phyloP scores from a whole-genome alignment of 2,113 vertebrate species.

The Damaliscus lunatus region DNA sequence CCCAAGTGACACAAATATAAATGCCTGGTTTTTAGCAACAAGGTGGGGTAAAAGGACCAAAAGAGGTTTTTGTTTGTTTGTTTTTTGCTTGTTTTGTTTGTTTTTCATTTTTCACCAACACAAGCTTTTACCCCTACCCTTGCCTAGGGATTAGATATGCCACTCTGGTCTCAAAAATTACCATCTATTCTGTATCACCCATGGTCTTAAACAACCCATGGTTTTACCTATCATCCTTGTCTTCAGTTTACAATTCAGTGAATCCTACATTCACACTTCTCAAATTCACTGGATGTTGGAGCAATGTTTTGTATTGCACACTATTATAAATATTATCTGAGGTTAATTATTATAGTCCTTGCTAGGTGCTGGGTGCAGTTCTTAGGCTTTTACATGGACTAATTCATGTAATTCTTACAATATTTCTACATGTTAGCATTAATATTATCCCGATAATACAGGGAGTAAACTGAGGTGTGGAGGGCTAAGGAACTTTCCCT shows the following conservation, averaged over 20 bases:
- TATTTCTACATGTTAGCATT: not conserved
- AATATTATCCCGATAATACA: not conserved
- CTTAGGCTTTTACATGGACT: not conserved
- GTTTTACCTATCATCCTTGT: not conserved
- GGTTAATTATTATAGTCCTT: not conserved
- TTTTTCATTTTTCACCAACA: not conserved
- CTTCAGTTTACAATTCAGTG: constrained; percentile 21
- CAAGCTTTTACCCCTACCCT: not conserved
- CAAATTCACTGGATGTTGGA: constrained; percentile 42
- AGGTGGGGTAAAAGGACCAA: not conserved
- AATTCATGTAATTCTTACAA: not conserved
- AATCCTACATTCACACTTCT: constrained; percentile 58
- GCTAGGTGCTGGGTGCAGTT: not conserved
- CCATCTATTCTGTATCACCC: not conserved
- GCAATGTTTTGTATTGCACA: not conserved
- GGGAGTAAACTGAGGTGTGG: not conserved
- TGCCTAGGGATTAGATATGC: not conserved
- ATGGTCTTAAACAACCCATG: not conserved
- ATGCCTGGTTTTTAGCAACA: not conserved
- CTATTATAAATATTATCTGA: not conserved
- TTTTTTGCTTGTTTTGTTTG: not conserved
- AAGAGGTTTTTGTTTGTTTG: not conserved
- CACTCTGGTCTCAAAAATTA: not conserved
- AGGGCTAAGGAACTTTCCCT: not conserved
- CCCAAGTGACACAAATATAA: not conserved